Percentiles rank a stretch among this genome's conserved stretches.
Conservation (phyloP, 2,113 vertebrate genomes). For the Pseudopodoces humilis region DNA sequence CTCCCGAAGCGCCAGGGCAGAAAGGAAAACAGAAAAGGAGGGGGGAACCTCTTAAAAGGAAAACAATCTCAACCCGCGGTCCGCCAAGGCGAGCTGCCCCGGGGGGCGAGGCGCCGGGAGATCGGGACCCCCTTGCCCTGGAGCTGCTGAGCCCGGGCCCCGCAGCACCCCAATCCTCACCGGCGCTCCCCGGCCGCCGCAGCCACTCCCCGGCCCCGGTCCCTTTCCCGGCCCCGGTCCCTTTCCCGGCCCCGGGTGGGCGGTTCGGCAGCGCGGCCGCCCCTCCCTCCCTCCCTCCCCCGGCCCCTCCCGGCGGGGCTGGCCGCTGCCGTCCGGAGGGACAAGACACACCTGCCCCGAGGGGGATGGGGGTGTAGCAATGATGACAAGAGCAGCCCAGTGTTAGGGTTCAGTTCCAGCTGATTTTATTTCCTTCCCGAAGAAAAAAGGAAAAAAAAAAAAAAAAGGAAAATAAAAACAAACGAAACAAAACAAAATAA, state of each 20-base stretch:
- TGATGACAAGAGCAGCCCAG: constrained; percentile 70
- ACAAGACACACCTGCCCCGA: not conserved
- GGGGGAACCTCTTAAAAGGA: not conserved
- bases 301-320: not conserved
- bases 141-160: not conserved
- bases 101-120: not conserved
- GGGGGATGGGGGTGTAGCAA: not conserved
- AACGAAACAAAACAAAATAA: not conserved
- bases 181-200: too few species aligned
- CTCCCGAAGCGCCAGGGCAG: not conserved
- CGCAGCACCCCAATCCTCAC: not conserved
- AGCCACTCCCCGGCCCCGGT: not conserved
- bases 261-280: not conserved
- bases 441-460: constrained; percentile 73
- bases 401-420: constrained; percentile 98
- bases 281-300: not conserved
- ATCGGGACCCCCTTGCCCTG: not conserved
- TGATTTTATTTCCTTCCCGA: constrained; percentile 99
- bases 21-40: not conserved
- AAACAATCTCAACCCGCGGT: not conserved
- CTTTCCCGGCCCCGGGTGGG: not conserved
- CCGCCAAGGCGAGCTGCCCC: not conserved
- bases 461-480: constrained; percentile 20
- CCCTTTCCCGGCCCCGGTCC: not conserved
- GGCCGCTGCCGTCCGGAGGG: not conserved